A percentile compares a stretch with the other conserved stretches of the same genome.
These are phyloP conservation scores for Eidolon dupreanum DNA, from an alignment of 2,797 vertebrate species.

Conservation along the genomic window DNA sequence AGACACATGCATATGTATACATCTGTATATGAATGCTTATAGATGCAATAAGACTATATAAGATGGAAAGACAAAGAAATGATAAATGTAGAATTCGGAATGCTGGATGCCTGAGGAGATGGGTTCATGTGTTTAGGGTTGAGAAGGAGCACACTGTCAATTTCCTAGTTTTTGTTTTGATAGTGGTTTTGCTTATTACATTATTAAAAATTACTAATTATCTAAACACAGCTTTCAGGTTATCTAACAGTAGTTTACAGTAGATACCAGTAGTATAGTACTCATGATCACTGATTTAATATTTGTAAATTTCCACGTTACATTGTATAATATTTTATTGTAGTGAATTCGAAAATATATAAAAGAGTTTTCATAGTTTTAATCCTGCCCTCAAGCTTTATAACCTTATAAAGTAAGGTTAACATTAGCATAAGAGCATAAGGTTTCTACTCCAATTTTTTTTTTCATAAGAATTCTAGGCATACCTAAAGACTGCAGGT, in stretches of 20 bases:
- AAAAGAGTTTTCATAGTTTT: background rate
- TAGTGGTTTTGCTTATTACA: background rate
- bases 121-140: background rate
- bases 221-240: background rate
- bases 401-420: background rate
- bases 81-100: background rate
- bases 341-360: background rate
- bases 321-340: background rate
- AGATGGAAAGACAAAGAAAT: background rate
- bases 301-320: background rate
- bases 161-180: background rate
- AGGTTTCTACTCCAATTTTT: background rate
- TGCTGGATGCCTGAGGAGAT: background rate
- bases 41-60: background rate
- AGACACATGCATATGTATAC: accelerated
- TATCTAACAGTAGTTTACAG: background rate
- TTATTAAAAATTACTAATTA: background rate
- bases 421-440: background rate
- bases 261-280: background rate
- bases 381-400: background rate
- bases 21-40: background rate
- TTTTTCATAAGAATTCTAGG: background rate
- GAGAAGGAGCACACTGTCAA: background rate
- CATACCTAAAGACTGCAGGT: slow-evolving; percentile 4
- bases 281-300: background rate